phyloP scores from a whole-genome alignment of 2,888 invertebrate genomes.

The Pinctada fucata region DNA sequence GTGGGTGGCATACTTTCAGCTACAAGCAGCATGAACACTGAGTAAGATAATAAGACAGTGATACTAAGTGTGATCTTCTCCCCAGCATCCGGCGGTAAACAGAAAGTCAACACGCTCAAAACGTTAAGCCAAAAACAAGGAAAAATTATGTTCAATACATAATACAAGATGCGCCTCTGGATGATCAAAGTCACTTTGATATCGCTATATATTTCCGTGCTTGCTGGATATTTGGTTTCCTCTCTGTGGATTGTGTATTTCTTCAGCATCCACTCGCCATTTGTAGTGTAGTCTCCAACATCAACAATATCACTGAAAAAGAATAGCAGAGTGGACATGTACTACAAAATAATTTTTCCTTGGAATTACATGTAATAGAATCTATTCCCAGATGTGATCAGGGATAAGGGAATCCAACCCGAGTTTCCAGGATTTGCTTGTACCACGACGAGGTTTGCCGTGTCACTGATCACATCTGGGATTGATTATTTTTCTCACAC shows the following conservation, averaged over 20 bases:
- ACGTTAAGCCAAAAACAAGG: conserved; percentile 78
- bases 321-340: neutral
- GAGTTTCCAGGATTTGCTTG: too few species aligned
- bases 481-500: too few species aligned
- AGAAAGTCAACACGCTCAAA: conserved; percentile 77
- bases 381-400: too few species aligned
- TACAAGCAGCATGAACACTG: conserved; percentile 78
- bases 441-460: too few species aligned
- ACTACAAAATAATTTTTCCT: too few species aligned
- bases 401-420: too few species aligned
- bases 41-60: conserved; percentile 78
- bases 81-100: conserved; percentile 77
- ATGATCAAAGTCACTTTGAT: conserved; percentile 78
- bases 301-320: conserved; percentile 70
- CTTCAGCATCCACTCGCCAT: conserved; percentile 73
- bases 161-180: conserved; percentile 76
- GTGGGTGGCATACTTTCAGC: conserved; percentile 79
- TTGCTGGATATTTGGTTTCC: conserved; percentile 71
- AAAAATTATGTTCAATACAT: conserved; percentile 76
- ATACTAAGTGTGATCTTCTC: conserved; percentile 79
- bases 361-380: too few species aligned
- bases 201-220: conserved; percentile 71
- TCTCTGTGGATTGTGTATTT: conserved; percentile 63
- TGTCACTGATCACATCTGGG: too few species aligned
- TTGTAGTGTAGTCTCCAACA: conserved; percentile 69